Evolutionary conservation across 2,113 vertebrate genomes (phyloP).

Genomic region (Carassius auratus): DNA sequence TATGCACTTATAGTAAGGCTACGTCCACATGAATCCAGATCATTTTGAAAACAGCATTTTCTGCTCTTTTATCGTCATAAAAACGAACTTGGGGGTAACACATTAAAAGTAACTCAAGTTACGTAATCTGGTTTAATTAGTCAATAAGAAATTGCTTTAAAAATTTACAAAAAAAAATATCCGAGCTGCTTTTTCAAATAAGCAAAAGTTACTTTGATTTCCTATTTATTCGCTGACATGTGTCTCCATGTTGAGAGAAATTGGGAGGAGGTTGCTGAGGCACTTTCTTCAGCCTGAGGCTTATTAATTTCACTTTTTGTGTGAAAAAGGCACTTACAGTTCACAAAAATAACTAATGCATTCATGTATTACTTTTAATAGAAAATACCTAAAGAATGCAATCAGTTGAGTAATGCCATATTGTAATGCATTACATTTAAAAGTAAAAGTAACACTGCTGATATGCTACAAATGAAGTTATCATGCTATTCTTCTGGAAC

Average conservation of each 20-base stretch:
- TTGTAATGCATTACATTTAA: neutral
- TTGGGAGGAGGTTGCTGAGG: neutral
- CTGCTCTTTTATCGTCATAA: neutral
- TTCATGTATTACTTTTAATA: neutral
- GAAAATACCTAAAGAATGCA: neutral
- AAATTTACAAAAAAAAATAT: too few relatives aligned
- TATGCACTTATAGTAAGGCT: constrained; percentile 13
- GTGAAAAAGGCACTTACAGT: neutral
- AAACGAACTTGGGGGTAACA: neutral
- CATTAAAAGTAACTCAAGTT: neutral
- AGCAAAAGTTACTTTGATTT: neutral
- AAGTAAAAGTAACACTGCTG: neutral
- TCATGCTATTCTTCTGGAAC: neutral
- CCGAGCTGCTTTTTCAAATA: too few relatives aligned
- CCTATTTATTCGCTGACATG: neutral
- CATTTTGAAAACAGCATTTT: neutral
- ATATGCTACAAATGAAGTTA: neutral
- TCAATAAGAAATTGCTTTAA: neutral
- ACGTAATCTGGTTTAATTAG: neutral
- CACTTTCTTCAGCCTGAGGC: neutral
- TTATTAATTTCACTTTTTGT: neutral
- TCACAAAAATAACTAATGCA: neutral
- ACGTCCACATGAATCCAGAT: neutral
- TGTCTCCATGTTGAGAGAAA: too few relatives aligned
- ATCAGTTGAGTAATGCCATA: neutral